Evolutionary conservation across 2,113 vertebrate species (phyloP).

Genomic region (Ameiurus melas): DNA sequence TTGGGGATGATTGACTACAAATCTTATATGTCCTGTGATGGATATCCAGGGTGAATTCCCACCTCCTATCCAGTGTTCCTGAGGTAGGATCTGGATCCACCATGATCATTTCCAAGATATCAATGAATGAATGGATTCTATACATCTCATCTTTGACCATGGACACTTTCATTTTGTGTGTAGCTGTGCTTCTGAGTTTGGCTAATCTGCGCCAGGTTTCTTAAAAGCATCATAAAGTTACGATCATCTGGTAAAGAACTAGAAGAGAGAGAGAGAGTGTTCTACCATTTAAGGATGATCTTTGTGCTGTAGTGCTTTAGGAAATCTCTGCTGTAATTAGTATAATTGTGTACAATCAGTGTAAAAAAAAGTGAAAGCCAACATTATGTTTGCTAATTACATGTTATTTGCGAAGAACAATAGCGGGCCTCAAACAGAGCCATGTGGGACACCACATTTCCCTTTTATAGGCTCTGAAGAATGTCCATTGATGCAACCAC

Average conservation of each 20-base stretch:
- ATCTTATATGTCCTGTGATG: not conserved
- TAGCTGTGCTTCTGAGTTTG: not conserved
- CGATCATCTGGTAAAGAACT: not conserved
- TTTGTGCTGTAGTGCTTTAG: not conserved
- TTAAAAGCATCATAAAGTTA: not conserved
- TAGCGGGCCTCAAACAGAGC: not conserved
- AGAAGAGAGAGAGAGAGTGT: not conserved
- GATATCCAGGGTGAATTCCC: not conserved
- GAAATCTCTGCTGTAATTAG: not conserved
- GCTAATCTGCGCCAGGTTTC: not conserved
- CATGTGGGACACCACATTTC: not conserved
- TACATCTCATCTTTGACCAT: not conserved
- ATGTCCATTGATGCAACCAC: not conserved
- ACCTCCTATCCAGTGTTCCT: not conserved
- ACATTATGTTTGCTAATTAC: not conserved
- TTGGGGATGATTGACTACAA: not conserved
- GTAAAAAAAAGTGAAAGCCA: not conserved
- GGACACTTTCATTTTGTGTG: not conserved
- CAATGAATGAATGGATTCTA: too few relatives aligned
- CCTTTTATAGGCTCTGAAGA: not conserved
- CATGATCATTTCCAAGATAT: not conserved
- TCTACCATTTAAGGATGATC: not conserved
- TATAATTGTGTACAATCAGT: not conserved
- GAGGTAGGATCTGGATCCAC: not conserved
- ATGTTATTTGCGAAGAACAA: not conserved